Evolutionary conservation across 2,888 invertebrate species (phyloP).

Genomic region (Protodeltote pygarga): DNA sequence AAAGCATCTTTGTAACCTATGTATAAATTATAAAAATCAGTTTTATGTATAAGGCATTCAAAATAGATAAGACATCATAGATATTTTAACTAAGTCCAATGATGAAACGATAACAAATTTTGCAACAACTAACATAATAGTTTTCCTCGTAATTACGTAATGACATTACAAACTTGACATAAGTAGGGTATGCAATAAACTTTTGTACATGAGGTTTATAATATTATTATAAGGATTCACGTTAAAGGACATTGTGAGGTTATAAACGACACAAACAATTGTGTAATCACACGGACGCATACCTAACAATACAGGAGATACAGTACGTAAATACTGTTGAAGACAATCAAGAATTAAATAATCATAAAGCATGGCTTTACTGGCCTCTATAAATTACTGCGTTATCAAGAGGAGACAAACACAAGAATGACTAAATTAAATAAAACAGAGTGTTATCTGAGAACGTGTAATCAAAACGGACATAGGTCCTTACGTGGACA

Average conservation of each 20-base stretch:
- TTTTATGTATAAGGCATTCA: no score
- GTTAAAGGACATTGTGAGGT: constrained; percentile 65
- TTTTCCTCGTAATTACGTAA: constrained; percentile 35
- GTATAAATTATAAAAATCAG: no score
- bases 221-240: constrained; percentile 60
- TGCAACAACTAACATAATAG: constrained; percentile 8
- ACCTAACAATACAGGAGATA: constrained; percentile 55
- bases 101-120: not conserved
- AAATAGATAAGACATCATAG: no score
- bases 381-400: constrained; percentile 79
- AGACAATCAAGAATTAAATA: constrained; percentile 77
- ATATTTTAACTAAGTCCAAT: no score
- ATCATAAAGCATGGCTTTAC: constrained; percentile 79
- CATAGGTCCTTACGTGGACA: constrained; percentile 65
- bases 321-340: constrained; percentile 68
- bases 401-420: constrained; percentile 74
- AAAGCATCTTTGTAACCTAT: no score
- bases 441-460: constrained; percentile 75
- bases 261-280: constrained; percentile 51
- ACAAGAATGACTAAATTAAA: constrained; percentile 75
- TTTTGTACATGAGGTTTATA: constrained; percentile 46
- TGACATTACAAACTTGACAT: constrained; percentile 14
- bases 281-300: constrained; percentile 70
- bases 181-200: constrained; percentile 51
- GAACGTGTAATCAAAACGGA: constrained; percentile 77